phyloP scores from a whole-genome alignment of 2,113 vertebrate species.

The Pollimyrus isidori region DNA sequence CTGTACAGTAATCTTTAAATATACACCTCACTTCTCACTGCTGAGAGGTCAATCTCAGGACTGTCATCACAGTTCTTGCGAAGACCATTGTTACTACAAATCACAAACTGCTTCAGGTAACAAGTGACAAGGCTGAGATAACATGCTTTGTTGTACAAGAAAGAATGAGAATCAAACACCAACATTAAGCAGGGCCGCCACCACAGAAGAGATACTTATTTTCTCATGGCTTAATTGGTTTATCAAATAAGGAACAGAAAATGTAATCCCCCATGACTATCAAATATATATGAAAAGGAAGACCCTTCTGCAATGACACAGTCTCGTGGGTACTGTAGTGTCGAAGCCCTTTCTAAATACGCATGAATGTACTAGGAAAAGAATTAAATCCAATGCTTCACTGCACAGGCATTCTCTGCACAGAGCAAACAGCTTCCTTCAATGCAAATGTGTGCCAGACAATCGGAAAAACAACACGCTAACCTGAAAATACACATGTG shows the following conservation, averaged over 20 bases:
- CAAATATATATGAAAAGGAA: not conserved
- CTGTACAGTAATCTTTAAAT: not conserved
- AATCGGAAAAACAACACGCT: not conserved
- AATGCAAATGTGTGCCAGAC: not conserved
- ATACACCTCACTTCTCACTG: not conserved
- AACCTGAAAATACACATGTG: not conserved
- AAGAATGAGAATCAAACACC: not conserved
- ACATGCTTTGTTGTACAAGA: not conserved
- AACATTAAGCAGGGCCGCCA: not conserved
- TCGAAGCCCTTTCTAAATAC: not conserved
- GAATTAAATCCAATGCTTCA: not conserved
- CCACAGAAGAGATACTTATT: not conserved
- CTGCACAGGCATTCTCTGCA: not conserved
- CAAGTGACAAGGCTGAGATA: not conserved
- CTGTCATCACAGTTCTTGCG: not conserved
- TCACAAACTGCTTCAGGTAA: not conserved
- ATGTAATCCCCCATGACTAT: not conserved
- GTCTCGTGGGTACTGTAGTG: not conserved
- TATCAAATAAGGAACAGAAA: not conserved
- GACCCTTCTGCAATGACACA: not conserved
- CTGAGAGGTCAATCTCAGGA: not conserved
- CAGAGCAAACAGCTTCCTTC: not conserved
- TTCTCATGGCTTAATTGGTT: not conserved
- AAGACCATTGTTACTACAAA: not conserved
- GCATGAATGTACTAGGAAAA: not conserved